Base-by-base conservation (phyloP, 2,797 vertebrate genomes). In the Sebastes minor region DNA sequence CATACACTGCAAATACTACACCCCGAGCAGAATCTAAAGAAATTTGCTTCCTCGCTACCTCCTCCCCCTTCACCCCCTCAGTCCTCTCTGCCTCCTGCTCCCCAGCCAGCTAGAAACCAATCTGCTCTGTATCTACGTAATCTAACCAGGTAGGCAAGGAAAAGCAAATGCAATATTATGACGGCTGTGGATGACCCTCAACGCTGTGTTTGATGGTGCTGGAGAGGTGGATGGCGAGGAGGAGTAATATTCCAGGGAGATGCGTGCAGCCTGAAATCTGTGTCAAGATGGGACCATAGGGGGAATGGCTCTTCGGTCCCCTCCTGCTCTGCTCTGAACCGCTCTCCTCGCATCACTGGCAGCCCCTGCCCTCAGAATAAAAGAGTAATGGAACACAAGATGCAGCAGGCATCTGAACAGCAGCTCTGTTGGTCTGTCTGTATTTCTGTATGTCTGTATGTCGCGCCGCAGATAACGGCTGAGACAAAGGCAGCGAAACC, bases 251-350 rank as follows among this genome's bases (percentile, higher is more conserved):
- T 86, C 60, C 80, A 74, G 69, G 69, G 80, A 84, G 76, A 77
- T 66, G 75, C 20, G 5, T 82, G 76, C 74, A 16, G 66, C 57
- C 65, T 85, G 46, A 88, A 88, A 91, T 91, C 71, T 92, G 73
- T 92, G 88, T 92, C 86, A 86, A 74, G 81, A 81, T 42, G 55
- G 33, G n/a, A 70, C 86, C 59, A 25, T 18, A 65, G 75, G 79
- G 85, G 76, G 68, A 88, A 83, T 52, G 55, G 65, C 65, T 73
- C 76, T 67, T 56, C 8, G 2, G 73, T 71, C 35, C 25, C 71
- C 30, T 68, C 64, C 64, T 71, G 30, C 80, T 85, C 66, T 28
- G 63, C 74, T 83, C 83, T 56, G 63, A 72, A 60, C 56, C 2
- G 60, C 71, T 80, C 53, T 30, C 32, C 74, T 65, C n/a, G 35